Conservation (phyloP, 2,113 vertebrate genomes). For the Cinclus cinclus region DNA sequence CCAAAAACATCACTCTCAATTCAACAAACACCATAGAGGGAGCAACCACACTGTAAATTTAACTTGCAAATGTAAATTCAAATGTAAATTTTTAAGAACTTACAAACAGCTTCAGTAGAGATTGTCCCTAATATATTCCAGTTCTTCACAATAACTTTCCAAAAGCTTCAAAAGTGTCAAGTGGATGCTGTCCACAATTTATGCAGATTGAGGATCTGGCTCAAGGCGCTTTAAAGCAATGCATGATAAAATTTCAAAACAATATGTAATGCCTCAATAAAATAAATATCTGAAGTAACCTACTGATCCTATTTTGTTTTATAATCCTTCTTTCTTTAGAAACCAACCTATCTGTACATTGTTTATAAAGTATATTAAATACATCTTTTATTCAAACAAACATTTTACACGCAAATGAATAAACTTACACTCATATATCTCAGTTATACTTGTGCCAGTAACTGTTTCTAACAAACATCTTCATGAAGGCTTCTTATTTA, state of each 20-base stretch:
- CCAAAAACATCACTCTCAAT: background rate
- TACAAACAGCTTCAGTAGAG: background rate
- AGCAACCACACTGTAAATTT: background rate
- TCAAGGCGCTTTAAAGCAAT: background rate
- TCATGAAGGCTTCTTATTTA: conserved; percentile 5
- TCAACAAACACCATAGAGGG: background rate
- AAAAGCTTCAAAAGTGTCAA: background rate
- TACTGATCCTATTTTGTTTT: background rate
- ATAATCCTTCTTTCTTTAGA: conserved; percentile 1
- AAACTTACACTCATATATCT: background rate
- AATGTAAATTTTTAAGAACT: background rate
- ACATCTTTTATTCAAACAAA: conserved; percentile 5
- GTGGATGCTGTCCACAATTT: background rate
- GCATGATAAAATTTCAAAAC: background rate
- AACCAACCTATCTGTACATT: background rate
- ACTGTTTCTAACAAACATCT: background rate
- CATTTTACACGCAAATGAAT: conserved; percentile 11
- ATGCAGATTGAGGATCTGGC: background rate
- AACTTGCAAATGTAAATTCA: background rate
- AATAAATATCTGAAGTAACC: conserved; percentile 21
- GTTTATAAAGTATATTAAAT: background rate
- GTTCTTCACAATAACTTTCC: background rate
- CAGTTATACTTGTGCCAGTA: conserved; percentile 1
- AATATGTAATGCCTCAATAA: conserved; percentile 13
- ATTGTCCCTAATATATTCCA: background rate